Conservation (phyloP, 2,113 vertebrate species). For the Fregata magnificens region DNA sequence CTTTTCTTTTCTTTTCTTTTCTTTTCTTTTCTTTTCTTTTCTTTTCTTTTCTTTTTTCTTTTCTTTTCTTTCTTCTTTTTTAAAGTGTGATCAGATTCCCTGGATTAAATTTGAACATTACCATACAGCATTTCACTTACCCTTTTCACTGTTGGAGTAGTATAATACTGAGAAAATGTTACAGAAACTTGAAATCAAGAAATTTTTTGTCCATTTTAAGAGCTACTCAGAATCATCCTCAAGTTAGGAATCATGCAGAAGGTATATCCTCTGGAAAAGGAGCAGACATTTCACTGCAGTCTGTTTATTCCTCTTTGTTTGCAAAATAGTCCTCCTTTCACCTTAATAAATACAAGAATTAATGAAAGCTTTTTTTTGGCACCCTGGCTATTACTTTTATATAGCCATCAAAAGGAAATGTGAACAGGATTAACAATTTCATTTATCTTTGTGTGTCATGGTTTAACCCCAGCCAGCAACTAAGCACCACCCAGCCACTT, state of each 20-base stretch:
- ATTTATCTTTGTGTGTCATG: conserved; percentile 26
- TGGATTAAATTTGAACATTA: not conserved
- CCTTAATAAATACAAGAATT: conserved; percentile 52
- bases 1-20: too few relatives aligned
- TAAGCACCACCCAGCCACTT: too few relatives aligned
- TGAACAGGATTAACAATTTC: conserved; percentile 56
- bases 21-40: too few relatives aligned
- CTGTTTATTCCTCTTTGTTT: conserved; percentile 34
- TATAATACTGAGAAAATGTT: not conserved
- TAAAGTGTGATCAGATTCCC: not conserved
- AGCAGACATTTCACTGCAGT: not conserved
- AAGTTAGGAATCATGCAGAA: not conserved
- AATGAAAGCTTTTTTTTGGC: conserved; percentile 44
- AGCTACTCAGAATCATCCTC: not conserved
- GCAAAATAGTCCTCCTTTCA: conserved; percentile 29
- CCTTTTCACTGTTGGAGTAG: not conserved
- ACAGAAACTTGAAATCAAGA: not conserved
- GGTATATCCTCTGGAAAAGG: not conserved
- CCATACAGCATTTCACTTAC: not conserved
- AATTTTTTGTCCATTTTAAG: not conserved
- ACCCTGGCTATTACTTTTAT: conserved; percentile 32
- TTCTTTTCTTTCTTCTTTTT: too few relatives aligned
- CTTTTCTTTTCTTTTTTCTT: too few relatives aligned
- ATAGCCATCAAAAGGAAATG: conserved; percentile 35
- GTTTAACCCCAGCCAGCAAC: too few relatives aligned